These are phyloP conservation scores for Zygothrica quintamaculata DNA, from an alignment of 2,888 invertebrate species.

Conservation along the genomic window DNA sequence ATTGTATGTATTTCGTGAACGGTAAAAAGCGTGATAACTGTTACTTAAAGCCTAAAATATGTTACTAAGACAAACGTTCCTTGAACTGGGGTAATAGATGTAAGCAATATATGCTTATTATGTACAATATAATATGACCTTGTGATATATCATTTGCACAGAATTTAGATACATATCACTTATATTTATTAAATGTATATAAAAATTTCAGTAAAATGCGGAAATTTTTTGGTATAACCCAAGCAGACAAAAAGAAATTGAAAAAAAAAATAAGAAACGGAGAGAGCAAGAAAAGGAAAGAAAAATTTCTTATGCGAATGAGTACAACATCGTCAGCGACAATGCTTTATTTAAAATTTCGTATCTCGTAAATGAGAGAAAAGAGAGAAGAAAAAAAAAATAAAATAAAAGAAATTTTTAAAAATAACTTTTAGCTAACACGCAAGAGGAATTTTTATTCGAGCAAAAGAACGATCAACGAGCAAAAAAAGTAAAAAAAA, in stretches of 20 bases:
- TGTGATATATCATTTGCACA: conserved; percentile 2
- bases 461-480: conserved; percentile 66
- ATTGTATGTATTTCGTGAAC: conserved; percentile 13
- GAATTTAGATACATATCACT: too few relatives aligned
- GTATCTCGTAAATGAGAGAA: conserved; percentile 61
- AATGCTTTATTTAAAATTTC: conserved; percentile 66
- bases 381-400: conserved; percentile 53
- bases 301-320: conserved; percentile 35
- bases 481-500: conserved; percentile 66
- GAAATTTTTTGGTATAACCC: conserved; percentile 31
- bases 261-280: conserved; percentile 47
- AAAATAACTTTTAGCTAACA: conserved; percentile 84
- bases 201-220: too few relatives aligned
- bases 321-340: conserved; percentile 41
- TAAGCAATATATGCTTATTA: background rate
- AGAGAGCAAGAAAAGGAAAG: too few relatives aligned
- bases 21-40: background rate
- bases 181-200: conserved; percentile 5
- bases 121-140: background rate
- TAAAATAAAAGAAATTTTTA: conserved; percentile 77
- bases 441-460: conserved; percentile 82
- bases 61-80: too few relatives aligned
- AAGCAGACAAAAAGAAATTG: conserved; percentile 14
- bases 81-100: too few relatives aligned
- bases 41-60: too few relatives aligned